Base-by-base conservation (phyloP, 2,888 invertebrate genomes). In the Eupithecia vulgata region DNA sequence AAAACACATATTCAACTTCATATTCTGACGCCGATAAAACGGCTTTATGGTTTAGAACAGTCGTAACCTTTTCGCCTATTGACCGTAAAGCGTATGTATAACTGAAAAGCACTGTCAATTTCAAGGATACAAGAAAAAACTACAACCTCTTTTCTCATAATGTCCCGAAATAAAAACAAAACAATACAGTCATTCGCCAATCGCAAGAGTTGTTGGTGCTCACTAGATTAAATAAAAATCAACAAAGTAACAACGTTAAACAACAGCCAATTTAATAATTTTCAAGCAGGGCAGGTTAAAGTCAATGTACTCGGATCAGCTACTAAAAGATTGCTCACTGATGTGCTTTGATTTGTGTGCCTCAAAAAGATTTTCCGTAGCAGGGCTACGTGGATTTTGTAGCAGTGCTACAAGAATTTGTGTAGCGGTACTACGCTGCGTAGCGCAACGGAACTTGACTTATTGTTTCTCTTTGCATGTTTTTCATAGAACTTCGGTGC, bases 261-360 rank as follows among this genome's bases (percentile, higher is more conserved):
- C 5, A n/a, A 52, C 48, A 48, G 7, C n/a, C 8, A 8, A n/a
- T n/a, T n/a, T n/a, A n/a, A 45, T 15, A 3, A 48, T 48, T 48
- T n/a, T n/a, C 48, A 48, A 48, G n/a, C 17, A 48, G 48, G 1
- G 8, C n/a, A 52, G 48, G n/a, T 52, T 52, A 7, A 17, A n/a
- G 48, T 48, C 52, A 21, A 57, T 25, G 25, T 25, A 25, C 25
- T 57, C 25, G 57, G 57, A 57, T 57, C 57, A 25, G 21, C 21
- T 64, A 88, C 85, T 87, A 89, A 90, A 91, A 91, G 91, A 92
- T 91, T 89, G 89, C 85, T 87, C 87, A 4, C 25, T 25, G 13
- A 57, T 57, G 85, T 90, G 89, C 90, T 92, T 89, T 94, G 93
- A 93, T 94, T 94, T 94, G 94, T 92, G 91, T 88, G 84, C 88